A percentile compares a stretch with the other conserved stretches of the same genome.
Conservation (phyloP, 2,113 vertebrate genomes). For the Physeter macrocephalus region DNA sequence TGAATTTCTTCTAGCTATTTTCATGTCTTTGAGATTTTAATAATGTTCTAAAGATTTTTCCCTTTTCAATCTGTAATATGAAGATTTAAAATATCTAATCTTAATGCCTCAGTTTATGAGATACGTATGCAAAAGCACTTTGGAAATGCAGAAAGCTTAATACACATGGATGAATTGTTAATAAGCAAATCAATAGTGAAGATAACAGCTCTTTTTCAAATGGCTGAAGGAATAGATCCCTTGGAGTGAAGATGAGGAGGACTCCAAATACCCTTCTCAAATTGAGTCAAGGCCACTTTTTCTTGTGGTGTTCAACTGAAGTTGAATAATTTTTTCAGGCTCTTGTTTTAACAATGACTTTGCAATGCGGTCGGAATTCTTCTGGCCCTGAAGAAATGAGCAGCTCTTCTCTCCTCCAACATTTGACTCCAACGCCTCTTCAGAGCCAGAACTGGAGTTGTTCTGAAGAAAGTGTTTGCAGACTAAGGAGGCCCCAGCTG, state of each 20-base stretch:
- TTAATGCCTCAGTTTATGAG: not conserved
- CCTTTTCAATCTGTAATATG: not conserved
- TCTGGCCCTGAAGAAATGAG: slow-evolving; percentile 58
- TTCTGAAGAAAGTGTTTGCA: slow-evolving; percentile 48
- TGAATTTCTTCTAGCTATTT: not conserved
- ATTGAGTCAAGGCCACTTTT: not conserved
- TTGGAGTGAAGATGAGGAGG: not conserved
- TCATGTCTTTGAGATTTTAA: not conserved
- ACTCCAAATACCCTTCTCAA: slow-evolving; percentile 9
- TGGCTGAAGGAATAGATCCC: not conserved
- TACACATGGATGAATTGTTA: not conserved
- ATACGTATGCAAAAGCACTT: not conserved
- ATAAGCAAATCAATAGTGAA: not conserved
- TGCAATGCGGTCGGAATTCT: slow-evolving; percentile 60
- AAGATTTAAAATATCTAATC: not conserved
- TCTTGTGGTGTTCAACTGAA: slow-evolving; percentile 42
- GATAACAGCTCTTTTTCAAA: not conserved
- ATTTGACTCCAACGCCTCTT: slow-evolving; percentile 61
- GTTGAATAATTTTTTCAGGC: slow-evolving; percentile 48
- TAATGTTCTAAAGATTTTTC: not conserved
- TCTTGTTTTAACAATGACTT: slow-evolving; percentile 61
- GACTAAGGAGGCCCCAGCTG: slow-evolving; percentile 45
- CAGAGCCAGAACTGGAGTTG: not conserved
- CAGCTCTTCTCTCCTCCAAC: slow-evolving; percentile 45
- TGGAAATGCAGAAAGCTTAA: not conserved